Percentiles rank a stretch among this genome's conserved stretches.
These are phyloP conservation scores for Micronycteris hirsuta DNA, from an alignment of 2,113 vertebrate genomes.

Conservation along the genomic window DNA sequence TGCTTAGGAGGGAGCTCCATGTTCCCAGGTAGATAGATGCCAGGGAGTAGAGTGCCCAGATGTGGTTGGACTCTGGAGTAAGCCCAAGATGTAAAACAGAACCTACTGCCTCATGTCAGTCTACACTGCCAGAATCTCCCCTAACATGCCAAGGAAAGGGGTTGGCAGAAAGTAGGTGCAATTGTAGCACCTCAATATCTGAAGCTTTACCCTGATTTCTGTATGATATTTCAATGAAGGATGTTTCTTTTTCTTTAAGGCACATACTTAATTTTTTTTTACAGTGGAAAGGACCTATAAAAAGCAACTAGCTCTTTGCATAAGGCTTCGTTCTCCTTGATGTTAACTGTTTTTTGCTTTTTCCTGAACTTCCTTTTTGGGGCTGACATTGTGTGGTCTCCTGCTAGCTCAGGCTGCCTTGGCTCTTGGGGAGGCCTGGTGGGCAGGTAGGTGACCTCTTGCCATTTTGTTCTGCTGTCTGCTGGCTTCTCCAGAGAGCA, in stretches of 20 bases:
- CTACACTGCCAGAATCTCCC: background rate
- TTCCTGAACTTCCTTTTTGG: background rate
- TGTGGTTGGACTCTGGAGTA: background rate
- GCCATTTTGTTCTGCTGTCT: background rate
- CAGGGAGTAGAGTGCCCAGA: background rate
- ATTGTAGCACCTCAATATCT: background rate
- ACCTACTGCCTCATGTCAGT: background rate
- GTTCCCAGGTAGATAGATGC: background rate
- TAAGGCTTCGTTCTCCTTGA: background rate
- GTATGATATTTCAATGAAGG: background rate
- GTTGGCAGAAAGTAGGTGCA: background rate
- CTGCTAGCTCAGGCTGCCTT: background rate
- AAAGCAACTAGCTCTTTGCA: slow-evolving; percentile 19
- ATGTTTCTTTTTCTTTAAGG: background rate
- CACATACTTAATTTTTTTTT: background rate
- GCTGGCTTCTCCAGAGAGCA: background rate
- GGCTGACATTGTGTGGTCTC: background rate
- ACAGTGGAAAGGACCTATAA: background rate
- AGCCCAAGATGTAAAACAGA: slow-evolving; percentile 12
- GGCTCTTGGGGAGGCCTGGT: background rate
- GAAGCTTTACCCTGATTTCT: slow-evolving; percentile 15
- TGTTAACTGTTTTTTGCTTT: slow-evolving; percentile 30
- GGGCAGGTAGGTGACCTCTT: background rate
- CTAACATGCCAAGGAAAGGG: background rate
- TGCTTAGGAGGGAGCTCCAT: background rate